Evolutionary conservation across 2,113 vertebrate genomes (phyloP), one percentile per base, ranked within the genome.

Genomic region (Eira barbara): DNA sequence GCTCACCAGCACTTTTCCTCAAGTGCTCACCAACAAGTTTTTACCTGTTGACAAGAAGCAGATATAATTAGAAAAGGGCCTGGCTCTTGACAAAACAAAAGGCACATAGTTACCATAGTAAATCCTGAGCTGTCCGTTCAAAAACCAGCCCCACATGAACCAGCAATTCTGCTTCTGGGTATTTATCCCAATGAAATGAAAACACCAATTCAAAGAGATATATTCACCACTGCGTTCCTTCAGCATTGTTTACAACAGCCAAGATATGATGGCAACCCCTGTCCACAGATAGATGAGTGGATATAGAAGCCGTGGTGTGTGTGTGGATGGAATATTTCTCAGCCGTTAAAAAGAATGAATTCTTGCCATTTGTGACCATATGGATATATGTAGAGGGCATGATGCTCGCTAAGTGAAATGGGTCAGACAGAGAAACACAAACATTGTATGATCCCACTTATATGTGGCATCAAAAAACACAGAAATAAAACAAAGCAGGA

Each of bases 31-130:
- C 45, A 0, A 13, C 76, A 42, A 0, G 1, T 55, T 36, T 42
- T 31, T 42, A 49, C 81, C 31, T 47, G 49, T 47, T 74, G 61
- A 7, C 63, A 57, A 93, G 85, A 80, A 74, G 55, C 47, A 52
- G 21, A 3, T 49, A 21, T 4, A 14, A 27, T 6, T 25, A 55
- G 81, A 21, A 87, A 31, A 79, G 57, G 6, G 15, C 25, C 74
- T 52, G 42, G 61, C 18, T 94, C 47, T 45, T 8, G 13, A 29
- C 5, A 69, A 25, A 71, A 73, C 47, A 49, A n/a, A 73, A 25
- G 47, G 23, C 4, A 7, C 7, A 13, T 7, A 4, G n/a, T 11
- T 29, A 23, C 63, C 25, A 4, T 10, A 1, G 5, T 10, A 36
- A 36, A 57, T 55, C 27, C 45, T 9, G 36, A 90, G 34, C 67